Base-by-base conservation (phyloP, 2,113 vertebrate genomes). In the Scomber colias region DNA sequence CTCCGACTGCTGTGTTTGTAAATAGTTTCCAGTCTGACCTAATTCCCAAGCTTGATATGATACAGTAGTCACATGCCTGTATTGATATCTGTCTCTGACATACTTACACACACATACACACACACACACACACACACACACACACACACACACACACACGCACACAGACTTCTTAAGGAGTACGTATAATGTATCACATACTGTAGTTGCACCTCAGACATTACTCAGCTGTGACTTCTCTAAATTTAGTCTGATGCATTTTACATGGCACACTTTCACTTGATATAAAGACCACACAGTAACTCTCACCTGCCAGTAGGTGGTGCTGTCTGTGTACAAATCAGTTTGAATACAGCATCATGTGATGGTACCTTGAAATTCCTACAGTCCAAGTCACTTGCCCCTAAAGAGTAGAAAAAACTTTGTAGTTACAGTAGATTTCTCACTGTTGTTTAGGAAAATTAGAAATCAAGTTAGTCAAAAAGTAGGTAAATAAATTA, bases 21-120 rank as follows among this genome's bases (percentile, higher is more conserved):
- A 78, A 75, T 66, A 68, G 24, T 46, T 55, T 65, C 53, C 0
- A 0, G 54, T 81, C 72, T 77, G 74, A 78, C 53, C 57, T 40
- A 74, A 35, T 66, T 46, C 19, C 45, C 68, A 13, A 40, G 53
- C 62, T 82, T 65, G 27, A 62, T 54, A 56, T 53, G 21, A 4
- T 61, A n/a, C 75, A 24, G 15, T 17, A 50, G 19, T 27, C 27
- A 45, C 54, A 48, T 2, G 1, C 31, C 57, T 27, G 57, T 11
- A 67, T 16, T 6, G 55, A 14, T 56, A 19, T 40, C 19, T 9
- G 7, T 40, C 35, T 40, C 35, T 12, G 35, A 0, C 24, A 11
- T n/a, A 14, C 16, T 44, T 7, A 40, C 35, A 9, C 9, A 40
- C 35, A 8, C 10, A 48, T 11, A 19, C 74, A 61, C 30, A 15